Evolutionary conservation across 2,113 vertebrate species (phyloP), one percentile per base, ranked within the genome.

Genomic region (Tenebrosternarchus preto): DNA sequence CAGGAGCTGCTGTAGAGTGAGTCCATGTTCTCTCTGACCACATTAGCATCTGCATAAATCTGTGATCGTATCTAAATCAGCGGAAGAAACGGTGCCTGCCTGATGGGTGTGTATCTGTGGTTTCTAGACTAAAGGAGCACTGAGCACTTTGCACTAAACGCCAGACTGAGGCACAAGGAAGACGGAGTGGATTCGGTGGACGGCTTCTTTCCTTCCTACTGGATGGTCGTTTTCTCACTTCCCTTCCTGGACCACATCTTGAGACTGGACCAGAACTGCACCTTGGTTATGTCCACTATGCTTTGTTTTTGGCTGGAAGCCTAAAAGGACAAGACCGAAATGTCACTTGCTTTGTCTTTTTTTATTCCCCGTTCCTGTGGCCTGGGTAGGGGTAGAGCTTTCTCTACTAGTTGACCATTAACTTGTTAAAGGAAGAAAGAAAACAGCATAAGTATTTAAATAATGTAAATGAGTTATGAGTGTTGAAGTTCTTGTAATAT

Each of bases 101-200:
- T 43, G 15, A 29, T n/a, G 59, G 24, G 4, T 57, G 46, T 76
- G 64, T 69, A 59, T 78, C 75, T 71, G 29, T 88, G 63, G 87
- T 46, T 0, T 77, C 43, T 85, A 93, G 92, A 87, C 25, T 92
- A 76, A 93, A 93, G 90, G 91, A 93, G 55, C 92, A 92, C 73
- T 93, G 85, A 92, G 76, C 84, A 77, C 87, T 86, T 78, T 81
- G 56, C 81, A 81, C 77, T 66, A 20, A 36, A 27, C 22, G 25
- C 5, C 4, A 19, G 55, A 46, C 33, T 73, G 72, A 53, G 39
- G 29, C 4, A 12, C 8, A 50, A 12, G 43, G 15, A 2, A 7
- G 36, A 31, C 8, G 59, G n/a, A n/a, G n/a, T 17, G 56, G 15
- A 27, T 2, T 12, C n/a, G 16, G 19, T 60, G 50, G 50, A 66